Evolutionary conservation across 2,797 vertebrate species (phyloP).

Genomic region (Nannoperca obscura): DNA sequence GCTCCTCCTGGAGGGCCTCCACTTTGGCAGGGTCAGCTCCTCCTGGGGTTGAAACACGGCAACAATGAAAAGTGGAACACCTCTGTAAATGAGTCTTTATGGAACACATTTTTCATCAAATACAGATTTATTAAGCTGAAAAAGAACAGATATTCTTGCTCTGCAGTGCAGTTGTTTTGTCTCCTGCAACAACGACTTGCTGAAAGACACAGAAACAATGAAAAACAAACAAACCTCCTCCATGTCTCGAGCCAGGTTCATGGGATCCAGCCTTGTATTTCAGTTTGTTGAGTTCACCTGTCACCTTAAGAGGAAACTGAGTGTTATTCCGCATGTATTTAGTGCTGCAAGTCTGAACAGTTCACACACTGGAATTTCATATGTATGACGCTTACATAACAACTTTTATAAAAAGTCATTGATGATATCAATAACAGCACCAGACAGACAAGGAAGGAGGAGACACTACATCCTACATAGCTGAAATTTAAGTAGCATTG

Average conservation of each 20-base stretch:
- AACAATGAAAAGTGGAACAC: constrained; percentile 57
- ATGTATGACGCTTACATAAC: constrained; percentile 3
- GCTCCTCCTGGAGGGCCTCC: constrained; percentile 95
- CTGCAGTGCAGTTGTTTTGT: constrained; percentile 4
- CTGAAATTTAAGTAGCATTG: constrained; percentile 11
- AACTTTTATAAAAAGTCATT: constrained; percentile 24
- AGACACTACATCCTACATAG: constrained; percentile 5
- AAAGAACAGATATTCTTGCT: neutral
- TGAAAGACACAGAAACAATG: neutral
- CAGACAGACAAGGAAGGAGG: neutral
- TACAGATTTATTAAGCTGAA: constrained; percentile 15
- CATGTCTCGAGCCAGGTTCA: constrained; percentile 90
- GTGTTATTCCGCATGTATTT: constrained; percentile 27
- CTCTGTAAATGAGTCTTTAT: constrained; percentile 38
- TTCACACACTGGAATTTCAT: constrained; percentile 1
- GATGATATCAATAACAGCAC: constrained; percentile 23
- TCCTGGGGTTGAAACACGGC: constrained; percentile 64
- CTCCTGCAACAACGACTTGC: constrained; percentile 6
- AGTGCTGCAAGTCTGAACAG: neutral
- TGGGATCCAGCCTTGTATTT: constrained; percentile 95
- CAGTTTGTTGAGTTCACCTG: constrained; percentile 94
- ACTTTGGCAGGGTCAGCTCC: constrained; percentile 88
- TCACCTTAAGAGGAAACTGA: constrained; percentile 80
- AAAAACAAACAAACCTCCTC: constrained; percentile 79
- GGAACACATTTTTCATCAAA: constrained; percentile 29